A percentile compares a stretch with the other conserved stretches of the same genome.
These are phyloP conservation scores for Phoenicopterus ruber DNA, from an alignment of 2,113 vertebrate species.

Conservation along the genomic window DNA sequence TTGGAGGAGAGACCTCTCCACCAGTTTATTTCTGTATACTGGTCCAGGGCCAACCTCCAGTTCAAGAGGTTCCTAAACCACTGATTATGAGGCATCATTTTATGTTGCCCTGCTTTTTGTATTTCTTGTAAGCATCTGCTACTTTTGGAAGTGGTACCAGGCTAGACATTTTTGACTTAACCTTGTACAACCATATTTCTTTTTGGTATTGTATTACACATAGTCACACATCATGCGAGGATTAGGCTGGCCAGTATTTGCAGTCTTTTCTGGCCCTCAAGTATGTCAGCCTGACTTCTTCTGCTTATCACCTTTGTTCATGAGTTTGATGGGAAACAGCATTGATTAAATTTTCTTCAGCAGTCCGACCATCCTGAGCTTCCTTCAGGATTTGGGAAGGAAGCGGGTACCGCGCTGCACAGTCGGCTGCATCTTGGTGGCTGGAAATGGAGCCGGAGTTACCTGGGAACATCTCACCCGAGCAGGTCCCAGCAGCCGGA, in stretches of 20 bases:
- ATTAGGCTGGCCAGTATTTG: background rate
- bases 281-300: background rate
- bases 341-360: background rate
- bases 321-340: background rate
- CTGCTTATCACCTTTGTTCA: background rate
- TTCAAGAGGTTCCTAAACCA: background rate
- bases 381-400: background rate
- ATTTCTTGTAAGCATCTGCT: background rate
- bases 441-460: background rate
- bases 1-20: background rate
- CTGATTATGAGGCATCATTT: background rate
- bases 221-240: background rate
- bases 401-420: fast-evolving
- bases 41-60: background rate
- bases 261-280: background rate
- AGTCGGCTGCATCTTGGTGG: fast-evolving
- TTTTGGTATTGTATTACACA: background rate
- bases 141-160: background rate
- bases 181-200: background rate
- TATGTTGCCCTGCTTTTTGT: background rate
- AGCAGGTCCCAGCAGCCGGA: background rate
- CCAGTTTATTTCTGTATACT: background rate
- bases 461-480: fast-evolving
- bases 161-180: background rate
- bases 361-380: background rate